phyloP scores from a whole-genome alignment of 2,113 vertebrate genomes.

The Daphoenositta chrysoptera region DNA sequence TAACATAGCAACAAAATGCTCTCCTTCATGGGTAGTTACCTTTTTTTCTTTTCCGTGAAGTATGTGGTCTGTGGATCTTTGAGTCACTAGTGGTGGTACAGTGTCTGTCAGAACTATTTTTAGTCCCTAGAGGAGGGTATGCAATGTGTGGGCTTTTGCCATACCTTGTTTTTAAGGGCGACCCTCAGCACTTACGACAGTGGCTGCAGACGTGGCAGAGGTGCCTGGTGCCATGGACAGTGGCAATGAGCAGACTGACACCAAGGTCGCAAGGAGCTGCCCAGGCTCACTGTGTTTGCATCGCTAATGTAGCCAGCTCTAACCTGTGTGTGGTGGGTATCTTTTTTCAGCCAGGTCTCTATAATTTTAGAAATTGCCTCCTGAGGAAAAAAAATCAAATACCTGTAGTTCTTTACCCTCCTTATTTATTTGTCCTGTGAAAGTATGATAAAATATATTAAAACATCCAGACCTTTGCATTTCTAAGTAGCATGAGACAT shows the following conservation, averaged over 20 bases:
- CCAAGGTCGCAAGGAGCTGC: background rate
- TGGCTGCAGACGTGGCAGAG: background rate
- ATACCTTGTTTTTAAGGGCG: background rate
- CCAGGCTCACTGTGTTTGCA: background rate
- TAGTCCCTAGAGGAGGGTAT: background rate
- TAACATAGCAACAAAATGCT: background rate
- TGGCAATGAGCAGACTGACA: background rate
- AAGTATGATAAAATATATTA: background rate
- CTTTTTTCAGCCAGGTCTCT: background rate
- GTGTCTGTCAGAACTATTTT: background rate
- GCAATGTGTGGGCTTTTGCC: background rate
- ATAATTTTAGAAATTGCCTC: background rate
- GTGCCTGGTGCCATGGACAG: background rate
- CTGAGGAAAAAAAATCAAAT: background rate
- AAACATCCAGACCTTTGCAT: background rate
- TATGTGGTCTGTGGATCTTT: background rate
- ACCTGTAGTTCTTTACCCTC: background rate
- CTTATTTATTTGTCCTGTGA: background rate
- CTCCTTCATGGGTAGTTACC: background rate
- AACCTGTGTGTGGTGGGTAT: background rate
- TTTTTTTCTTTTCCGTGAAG: background rate
- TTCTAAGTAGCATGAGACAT: background rate
- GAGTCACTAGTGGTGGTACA: background rate
- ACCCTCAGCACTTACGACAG: background rate
- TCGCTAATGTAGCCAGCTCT: background rate